Percentiles rank a stretch among this genome's conserved stretches.
phyloP scores from a whole-genome alignment of 1,140 invertebrate genomes.

The Drosophila santomea region DNA sequence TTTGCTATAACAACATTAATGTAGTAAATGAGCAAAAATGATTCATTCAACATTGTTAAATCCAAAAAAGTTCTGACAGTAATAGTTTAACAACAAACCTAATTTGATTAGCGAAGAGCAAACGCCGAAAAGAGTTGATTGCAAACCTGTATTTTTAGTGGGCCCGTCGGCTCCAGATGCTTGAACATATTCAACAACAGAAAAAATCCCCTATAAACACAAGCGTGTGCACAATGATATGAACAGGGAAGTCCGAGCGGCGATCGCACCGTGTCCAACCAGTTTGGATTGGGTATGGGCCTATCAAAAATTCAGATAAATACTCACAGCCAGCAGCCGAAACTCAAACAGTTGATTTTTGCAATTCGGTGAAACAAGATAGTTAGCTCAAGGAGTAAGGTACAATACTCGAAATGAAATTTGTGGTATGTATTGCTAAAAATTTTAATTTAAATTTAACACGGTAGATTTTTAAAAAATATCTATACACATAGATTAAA shows the following conservation, averaged over 20 bases:
- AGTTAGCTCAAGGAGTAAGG: neutral
- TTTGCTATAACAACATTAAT: neutral
- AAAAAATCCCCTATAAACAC: slow-evolving; percentile 27
- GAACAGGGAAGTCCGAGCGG: slow-evolving; percentile 21
- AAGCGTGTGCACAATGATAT: slow-evolving; percentile 4
- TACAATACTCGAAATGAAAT: slow-evolving; percentile 11
- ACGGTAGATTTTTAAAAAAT: no score
- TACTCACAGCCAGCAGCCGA: neutral
- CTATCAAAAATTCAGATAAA: slow-evolving; percentile 29
- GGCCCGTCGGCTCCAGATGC: slow-evolving; percentile 11
- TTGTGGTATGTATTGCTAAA: slow-evolving; percentile 3
- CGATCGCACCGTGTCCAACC: slow-evolving; percentile 27
- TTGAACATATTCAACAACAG: slow-evolving; percentile 19
- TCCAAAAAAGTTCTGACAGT: slow-evolving; percentile 1
- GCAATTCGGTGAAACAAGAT: slow-evolving; percentile 5
- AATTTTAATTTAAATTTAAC: no score
- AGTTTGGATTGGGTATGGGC: slow-evolving; percentile 18
- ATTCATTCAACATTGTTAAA: slow-evolving; percentile 2
- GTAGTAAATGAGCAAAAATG: slow-evolving; percentile 10
- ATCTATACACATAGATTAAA: no score
- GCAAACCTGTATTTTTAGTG: slow-evolving; percentile 34
- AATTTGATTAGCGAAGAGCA: slow-evolving; percentile 29
- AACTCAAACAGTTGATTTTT: slow-evolving; percentile 9
- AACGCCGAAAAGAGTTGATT: neutral
- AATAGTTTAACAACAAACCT: slow-evolving; percentile 1